Percentiles rank a stretch among this genome's conserved stretches.
Evolutionary conservation across 2,113 vertebrate genomes (phyloP).

Genomic region (Mugil cephalus): DNA sequence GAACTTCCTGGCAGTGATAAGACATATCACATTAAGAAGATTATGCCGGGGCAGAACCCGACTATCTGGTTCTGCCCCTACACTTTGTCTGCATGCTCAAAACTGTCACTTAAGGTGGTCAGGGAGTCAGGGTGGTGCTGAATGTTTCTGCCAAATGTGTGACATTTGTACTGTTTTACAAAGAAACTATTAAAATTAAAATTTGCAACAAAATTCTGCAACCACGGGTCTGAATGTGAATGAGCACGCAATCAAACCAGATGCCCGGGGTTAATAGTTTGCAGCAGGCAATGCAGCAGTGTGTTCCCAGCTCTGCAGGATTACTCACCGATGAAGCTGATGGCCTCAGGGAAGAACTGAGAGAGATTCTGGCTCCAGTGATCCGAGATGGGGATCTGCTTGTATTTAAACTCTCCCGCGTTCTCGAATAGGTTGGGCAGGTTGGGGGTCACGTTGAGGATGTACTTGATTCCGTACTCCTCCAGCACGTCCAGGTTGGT

Average conservation of each 20-base stretch:
- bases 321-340: constrained; percentile 96
- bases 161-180: not conserved
- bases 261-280: not conserved
- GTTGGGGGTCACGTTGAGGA: constrained; percentile 98
- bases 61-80: not conserved
- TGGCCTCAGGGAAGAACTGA: constrained; percentile 99
- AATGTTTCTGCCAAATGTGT: not conserved
- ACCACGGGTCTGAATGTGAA: not conserved
- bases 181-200: no score
- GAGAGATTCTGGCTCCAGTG: constrained; percentile 99
- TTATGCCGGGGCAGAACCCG: constrained; percentile 30
- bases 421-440: constrained; percentile 99
- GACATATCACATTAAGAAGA: constrained; percentile 54
- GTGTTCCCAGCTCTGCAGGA: not conserved
- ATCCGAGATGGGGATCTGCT: constrained; percentile 99
- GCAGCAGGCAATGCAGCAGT: not conserved
- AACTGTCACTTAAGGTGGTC: not conserved
- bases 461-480: constrained; percentile 99
- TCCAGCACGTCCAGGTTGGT: constrained; percentile 98
- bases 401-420: constrained; percentile 98
- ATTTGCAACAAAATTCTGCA: no score
- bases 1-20: constrained; percentile 70
- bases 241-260: not conserved
- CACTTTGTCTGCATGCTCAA: not conserved
- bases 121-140: not conserved